Evolutionary conservation across 2,888 invertebrate species (phyloP), one percentile per base, ranked within the genome.

Genomic region (Brassicogethes aeneus): DNA sequence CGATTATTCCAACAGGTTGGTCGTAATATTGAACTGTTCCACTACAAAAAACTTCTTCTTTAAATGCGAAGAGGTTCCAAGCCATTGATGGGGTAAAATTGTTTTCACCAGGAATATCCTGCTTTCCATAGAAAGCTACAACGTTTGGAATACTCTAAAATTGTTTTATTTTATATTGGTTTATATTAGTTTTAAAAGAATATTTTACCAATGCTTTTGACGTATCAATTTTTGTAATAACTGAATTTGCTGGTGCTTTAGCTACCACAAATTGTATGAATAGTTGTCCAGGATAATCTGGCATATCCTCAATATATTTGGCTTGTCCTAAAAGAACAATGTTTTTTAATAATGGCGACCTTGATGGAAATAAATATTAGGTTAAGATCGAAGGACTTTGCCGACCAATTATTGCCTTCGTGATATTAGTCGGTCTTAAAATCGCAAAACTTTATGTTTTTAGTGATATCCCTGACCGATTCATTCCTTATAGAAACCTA

Each of bases 1-100:
- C 77, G 3, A 91, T 70, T 1, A 90, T 56, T 0, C 84, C 91
- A 2, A 88, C 57, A 0, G 88, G 80, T 56, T 91, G 90, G 0
- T 84, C 80, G 45, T 80, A 76, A 60, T 76, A 86, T 10, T 67
- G 59, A 0, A 85, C 70, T 15, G 65, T 61, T 12, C 72, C 74
- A 45, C 68, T 69, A 39, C 70, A 74, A 39, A 76, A 69, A 8
- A 76, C 57, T 59, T 72, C 71, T 57, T 76, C 75, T 8, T 47
- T 29, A 10, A 32, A 5, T 8, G 46, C 30, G 5, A 32, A 5
- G 14, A 32, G 3, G 12, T 42, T 42, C 1, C 16, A 34, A 12
- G 39, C 30, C 3, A 45, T 13, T 23, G 32, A 29, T 17, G 72
- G 65, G 2, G 72, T 71, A 53, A 77, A 81, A 14, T 65, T 62